A percentile compares a stretch with the other conserved stretches of the same genome.
These are phyloP conservation scores for Latrodectus elegans DNA, from an alignment of 2,888 invertebrate genomes.

Conservation along the genomic window DNA sequence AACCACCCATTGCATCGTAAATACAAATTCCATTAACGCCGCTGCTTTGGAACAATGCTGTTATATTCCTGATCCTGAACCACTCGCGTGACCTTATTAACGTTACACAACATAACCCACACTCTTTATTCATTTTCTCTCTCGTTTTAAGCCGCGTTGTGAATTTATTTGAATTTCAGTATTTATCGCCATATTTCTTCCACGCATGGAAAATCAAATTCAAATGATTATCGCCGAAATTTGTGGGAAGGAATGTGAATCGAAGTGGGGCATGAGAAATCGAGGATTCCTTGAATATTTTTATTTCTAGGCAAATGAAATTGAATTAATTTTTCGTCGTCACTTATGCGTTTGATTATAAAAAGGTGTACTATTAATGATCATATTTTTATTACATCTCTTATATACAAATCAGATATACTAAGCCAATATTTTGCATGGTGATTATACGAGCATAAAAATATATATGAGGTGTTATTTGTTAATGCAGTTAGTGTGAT, in stretches of 20 bases:
- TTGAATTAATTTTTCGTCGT: no score
- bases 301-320: no score
- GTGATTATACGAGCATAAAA: no score
- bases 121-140: background rate
- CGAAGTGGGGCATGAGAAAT: no score
- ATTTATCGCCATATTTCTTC: slow-evolving; percentile 9
- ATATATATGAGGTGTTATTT: no score
- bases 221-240: background rate
- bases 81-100: background rate
- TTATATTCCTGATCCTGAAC: slow-evolving; percentile 6
- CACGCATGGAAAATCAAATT: slow-evolving; percentile 4
- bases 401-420: no score
- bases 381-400: no score
- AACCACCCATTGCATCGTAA: background rate
- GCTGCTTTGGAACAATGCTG: background rate
- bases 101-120: slow-evolving; percentile 12
- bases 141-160: background rate
- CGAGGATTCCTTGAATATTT: no score
- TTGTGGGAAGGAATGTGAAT: background rate
- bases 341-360: no score
- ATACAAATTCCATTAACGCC: background rate
- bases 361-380: no score
- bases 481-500: no score
- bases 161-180: background rate
- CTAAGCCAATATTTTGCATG: no score